phyloP scores from a whole-genome alignment of 2,888 invertebrate genomes.

The Campoplex nolae region DNA sequence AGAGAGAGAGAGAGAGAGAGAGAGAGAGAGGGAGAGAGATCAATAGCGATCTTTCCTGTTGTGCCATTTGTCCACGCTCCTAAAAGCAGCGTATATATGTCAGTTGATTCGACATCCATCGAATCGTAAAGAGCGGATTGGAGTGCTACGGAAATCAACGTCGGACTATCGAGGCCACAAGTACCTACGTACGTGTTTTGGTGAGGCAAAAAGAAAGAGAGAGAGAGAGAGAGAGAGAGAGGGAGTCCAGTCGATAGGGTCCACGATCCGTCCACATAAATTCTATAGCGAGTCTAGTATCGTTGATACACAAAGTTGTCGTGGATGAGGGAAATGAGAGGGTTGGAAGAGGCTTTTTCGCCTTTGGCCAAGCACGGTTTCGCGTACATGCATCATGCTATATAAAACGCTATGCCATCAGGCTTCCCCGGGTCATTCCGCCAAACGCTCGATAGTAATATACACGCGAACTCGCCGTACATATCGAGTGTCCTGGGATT shows the following conservation, averaged over 20 bases:
- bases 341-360: slow-evolving; percentile 35
- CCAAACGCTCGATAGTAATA: slow-evolving; percentile 59
- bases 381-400: slow-evolving; percentile 48
- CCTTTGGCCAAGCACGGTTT: slow-evolving; percentile 45
- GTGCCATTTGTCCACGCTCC: slow-evolving; percentile 3
- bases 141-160: slow-evolving; percentile 12
- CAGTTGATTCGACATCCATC: slow-evolving; percentile 6
- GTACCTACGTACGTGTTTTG: background rate
- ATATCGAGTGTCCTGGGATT: slow-evolving; percentile 8
- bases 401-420: slow-evolving; percentile 58
- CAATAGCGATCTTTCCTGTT: slow-evolving; percentile 16
- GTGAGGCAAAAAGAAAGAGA: slow-evolving; percentile 33
- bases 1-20: background rate
- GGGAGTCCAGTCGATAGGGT: slow-evolving; percentile 29
- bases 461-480: slow-evolving; percentile 13
- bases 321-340: slow-evolving; percentile 30
- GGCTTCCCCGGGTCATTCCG: slow-evolving; percentile 59
- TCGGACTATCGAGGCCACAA: slow-evolving; percentile 16
- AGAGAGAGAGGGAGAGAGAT: background rate
- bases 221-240: slow-evolving; percentile 27
- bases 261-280: slow-evolving; percentile 35
- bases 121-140: slow-evolving; percentile 22
- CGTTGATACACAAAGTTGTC: slow-evolving; percentile 57
- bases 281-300: slow-evolving; percentile 41
- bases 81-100: background rate